Evolutionary conservation across 2,888 invertebrate genomes (phyloP).

Genomic region (Frankliniella intonsa): DNA sequence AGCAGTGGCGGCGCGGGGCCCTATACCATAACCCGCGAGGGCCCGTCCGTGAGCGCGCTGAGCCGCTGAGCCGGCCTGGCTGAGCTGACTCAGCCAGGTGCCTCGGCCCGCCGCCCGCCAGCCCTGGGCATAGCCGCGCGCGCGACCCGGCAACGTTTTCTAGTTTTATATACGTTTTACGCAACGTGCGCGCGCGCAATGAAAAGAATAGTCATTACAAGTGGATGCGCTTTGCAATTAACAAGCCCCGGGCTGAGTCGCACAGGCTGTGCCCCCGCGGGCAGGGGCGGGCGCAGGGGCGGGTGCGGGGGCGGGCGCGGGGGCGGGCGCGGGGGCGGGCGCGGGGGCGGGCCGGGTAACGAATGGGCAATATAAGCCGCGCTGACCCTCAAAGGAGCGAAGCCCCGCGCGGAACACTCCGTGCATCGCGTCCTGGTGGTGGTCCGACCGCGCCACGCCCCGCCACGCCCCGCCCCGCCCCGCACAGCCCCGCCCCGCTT

Average conservation of each 20-base stretch:
- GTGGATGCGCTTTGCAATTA: conserved; percentile 10
- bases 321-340: too few species aligned
- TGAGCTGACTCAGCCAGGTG: not conserved
- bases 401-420: not conserved
- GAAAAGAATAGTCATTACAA: conserved; percentile 25
- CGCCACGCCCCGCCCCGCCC: not conserved
- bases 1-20: not conserved
- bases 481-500: not conserved
- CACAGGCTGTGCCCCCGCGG: too few species aligned
- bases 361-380: conserved; percentile 19
- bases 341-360: not conserved
- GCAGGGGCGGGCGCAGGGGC: too few species aligned
- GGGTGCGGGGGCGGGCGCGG: too few species aligned
- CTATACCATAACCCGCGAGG: not conserved
- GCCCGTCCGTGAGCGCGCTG: too few species aligned
- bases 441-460: not conserved
- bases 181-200: conserved; percentile 1
- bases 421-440: not conserved
- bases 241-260: not conserved
- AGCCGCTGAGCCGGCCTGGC: not conserved
- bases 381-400: conserved; percentile 23
- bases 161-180: not conserved
- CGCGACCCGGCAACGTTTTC: conserved; percentile 12
- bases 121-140: too few species aligned
- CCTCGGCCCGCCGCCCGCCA: too few species aligned